Base-by-base conservation (phyloP, 1,140 invertebrate genomes). In the Mactra quadrangularis region DNA sequence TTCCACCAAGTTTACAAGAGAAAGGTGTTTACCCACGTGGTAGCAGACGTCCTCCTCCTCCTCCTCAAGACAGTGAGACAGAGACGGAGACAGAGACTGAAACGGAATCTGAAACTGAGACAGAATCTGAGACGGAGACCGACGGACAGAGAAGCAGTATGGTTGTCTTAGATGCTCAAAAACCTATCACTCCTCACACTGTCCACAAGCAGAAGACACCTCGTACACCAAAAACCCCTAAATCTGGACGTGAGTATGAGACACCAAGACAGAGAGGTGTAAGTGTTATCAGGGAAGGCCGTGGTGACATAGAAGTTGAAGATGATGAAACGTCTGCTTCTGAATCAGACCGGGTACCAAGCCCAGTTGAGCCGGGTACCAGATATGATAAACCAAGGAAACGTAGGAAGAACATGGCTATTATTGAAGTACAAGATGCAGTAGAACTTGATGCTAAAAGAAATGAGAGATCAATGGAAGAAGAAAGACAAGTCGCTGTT, bases 391-490 rank as follows among this genome's bases (percentile, higher is more conserved):
- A 84, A 29, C 59, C 66, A 33, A 29, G 66, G 33, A 74, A 62
- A n/a, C 75, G 35, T 25, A 82, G 52, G 25, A 64, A 70, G 35
- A 83, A 75, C 45, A 78, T 77, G 31, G 88, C 86, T 19, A 85
- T 90, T 55, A 85, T 90, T 25, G 86, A 89, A 41, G 87, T 90
- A 22, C 87, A 89, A 74, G 87, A 89, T 68, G 74, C 84, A 13
- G 84, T 89, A 52, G 85, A 87, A 22, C 57, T 89, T 45, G 85
- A 87, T 41, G 76, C 64, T 13, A 83, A 71, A 29, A 78, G 41
- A 29, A 78, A 72, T 19, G 81, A 72, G 17, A 77, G 85, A 15
- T 82, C 77, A 35, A 55, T 72, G 53, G 83, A 87, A 66, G 83
- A 87, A 29, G 85, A 85, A 62, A 84, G 82, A 74, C 75, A 74